phyloP scores from a whole-genome alignment of 1,140 invertebrate species.

The Drosophila rufa region DNA sequence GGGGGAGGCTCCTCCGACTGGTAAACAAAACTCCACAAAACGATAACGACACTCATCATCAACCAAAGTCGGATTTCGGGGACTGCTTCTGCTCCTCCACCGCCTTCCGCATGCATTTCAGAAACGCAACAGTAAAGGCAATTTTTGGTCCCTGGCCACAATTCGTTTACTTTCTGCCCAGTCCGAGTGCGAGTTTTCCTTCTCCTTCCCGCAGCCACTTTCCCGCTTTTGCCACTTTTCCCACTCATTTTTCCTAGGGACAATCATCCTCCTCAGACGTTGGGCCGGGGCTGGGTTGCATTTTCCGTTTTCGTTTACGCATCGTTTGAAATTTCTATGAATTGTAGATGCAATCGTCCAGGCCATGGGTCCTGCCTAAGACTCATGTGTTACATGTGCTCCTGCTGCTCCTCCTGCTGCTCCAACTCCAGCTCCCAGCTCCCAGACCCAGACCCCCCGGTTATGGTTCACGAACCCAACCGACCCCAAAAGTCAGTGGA shows the following conservation, averaged over 20 bases:
- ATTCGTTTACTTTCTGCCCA: conserved; percentile 63
- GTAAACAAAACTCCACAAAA: conserved; percentile 75
- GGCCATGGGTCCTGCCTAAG: conserved; percentile 60
- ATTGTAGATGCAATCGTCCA: conserved; percentile 84
- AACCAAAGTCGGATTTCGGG: conserved; percentile 80
- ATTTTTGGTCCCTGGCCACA: conserved; percentile 72
- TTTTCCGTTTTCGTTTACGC: conserved; percentile 84
- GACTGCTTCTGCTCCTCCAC: not conserved
- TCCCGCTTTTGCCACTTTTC: not conserved
- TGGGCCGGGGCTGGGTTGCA: conserved; percentile 36
- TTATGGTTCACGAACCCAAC: conserved; percentile 59
- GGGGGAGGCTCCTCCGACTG: not conserved
- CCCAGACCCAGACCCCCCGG: not conserved
- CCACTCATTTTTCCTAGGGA: conserved; percentile 20
- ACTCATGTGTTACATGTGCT: conserved; percentile 66
- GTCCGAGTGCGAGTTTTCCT: conserved; percentile 7
- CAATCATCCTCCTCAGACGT: conserved; percentile 29
- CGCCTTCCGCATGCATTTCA: conserved; percentile 63
- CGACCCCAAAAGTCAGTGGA: conserved; percentile 71
- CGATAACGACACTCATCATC: conserved; percentile 83
- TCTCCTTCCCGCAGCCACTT: conserved; percentile 8
- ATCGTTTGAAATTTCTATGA: conserved; percentile 85
- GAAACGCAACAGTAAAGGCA: conserved; percentile 64
- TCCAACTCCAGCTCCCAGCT: not conserved
- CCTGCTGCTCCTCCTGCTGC: not conserved